Evolutionary conservation across 2,888 invertebrate species (phyloP).

Genomic region (Crematogaster levior): DNA sequence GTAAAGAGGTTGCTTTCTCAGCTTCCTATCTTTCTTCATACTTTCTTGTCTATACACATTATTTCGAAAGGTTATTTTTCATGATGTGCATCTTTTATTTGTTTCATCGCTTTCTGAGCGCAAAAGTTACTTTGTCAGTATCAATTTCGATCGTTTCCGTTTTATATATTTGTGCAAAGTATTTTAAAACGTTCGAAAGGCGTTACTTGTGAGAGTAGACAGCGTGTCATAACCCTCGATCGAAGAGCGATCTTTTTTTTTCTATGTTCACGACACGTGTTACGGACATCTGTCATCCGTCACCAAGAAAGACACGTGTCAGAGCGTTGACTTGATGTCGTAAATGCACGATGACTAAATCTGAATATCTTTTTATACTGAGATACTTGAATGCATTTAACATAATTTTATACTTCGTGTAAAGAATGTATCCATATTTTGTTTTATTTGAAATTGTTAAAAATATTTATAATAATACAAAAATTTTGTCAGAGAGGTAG

Average conservation of each 20-base stretch:
- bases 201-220: conserved; percentile 50
- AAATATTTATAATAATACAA: background rate
- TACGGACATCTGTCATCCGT: conserved; percentile 74
- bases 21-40: conserved; percentile 37
- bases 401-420: conserved; percentile 13
- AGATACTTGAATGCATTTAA: background rate
- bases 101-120: conserved; percentile 3
- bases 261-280: conserved; percentile 63
- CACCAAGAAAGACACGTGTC: conserved; percentile 78
- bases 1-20: conserved; percentile 17
- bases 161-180: conserved; percentile 35
- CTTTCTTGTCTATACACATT: conserved; percentile 36
- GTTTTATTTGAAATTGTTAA: background rate
- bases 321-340: conserved; percentile 70
- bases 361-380: conserved; percentile 52
- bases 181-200: conserved; percentile 23
- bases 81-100: background rate
- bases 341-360: conserved; percentile 72
- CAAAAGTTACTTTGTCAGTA: background rate
- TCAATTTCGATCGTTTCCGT: conserved; percentile 30
- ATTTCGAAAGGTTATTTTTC: conserved; percentile 59
- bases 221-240: conserved; percentile 57
- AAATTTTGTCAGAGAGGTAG: background rate
- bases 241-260: conserved; percentile 63
- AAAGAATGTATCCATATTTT: background rate